Conservation (phyloP, 2,888 invertebrate genomes). For the Aporophyla lueneburgensis region DNA sequence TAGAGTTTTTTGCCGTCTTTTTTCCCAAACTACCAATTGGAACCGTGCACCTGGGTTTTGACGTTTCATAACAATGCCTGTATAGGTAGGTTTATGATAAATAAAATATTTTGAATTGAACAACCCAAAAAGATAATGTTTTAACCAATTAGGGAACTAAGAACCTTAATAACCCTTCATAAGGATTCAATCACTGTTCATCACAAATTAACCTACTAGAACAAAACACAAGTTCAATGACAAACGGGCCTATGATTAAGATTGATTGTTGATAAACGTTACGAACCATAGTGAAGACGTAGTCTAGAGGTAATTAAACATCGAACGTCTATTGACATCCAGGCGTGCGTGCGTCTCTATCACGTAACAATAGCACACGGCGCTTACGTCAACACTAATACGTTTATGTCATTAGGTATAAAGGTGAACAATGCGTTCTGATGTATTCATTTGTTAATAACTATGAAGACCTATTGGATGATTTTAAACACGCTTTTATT, state of each 20-base stretch:
- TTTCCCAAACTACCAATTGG: no score
- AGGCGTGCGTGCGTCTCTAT: constrained; percentile 57
- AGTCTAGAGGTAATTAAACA: constrained; percentile 53
- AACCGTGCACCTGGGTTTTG: no score
- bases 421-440: not conserved
- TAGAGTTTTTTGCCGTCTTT: no score
- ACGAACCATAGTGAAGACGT: constrained; percentile 23
- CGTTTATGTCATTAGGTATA: not conserved
- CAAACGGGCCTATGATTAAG: constrained; percentile 6
- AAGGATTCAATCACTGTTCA: constrained; percentile 32
- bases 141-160: not conserved
- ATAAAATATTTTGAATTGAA: not conserved
- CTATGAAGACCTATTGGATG: no score
- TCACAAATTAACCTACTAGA: constrained; percentile 7
- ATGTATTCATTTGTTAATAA: not conserved
- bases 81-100: no score
- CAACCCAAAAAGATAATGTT: not conserved
- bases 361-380: constrained; percentile 53
- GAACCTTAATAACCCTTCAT: constrained; percentile 26
- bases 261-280: constrained; percentile 30
- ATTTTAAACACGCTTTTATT: no score
- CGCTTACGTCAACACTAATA: constrained; percentile 16
- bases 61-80: no score
- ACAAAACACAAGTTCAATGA: constrained; percentile 5
- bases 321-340: constrained; percentile 47